Evolutionary conservation across 1,140 invertebrate genomes (phyloP), one percentile per base, ranked within the genome.

Genomic region (Microplitis mediator): DNA sequence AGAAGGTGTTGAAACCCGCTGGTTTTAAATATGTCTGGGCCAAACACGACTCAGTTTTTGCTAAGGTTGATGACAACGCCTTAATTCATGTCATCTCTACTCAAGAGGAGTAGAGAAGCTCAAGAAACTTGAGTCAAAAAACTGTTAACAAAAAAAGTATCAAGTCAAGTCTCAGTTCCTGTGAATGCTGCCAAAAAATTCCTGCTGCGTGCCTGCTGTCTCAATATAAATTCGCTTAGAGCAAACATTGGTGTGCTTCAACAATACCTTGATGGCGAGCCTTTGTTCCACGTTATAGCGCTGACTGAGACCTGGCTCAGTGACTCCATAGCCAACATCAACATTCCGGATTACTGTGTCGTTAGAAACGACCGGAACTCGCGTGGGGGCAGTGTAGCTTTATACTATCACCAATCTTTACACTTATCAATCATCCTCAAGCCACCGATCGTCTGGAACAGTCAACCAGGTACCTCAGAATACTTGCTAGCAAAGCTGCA

Each of bases 281-380:
- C n/a, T n/a, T n/a, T n/a, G n/a, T n/a, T n/a, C n/a, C n/a, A n/a
- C 34, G 16, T 60, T 9, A 72, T 72, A 6, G 31, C 50, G 14
- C 14, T 72, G 9, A 63, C 70, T 13, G 70, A 72, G 32, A 65
- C 70, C n/a, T 65, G 63, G 70, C 51, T 72, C 13, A 16, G 5
- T 6, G 45, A 50, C 2, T 8, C 45, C 4, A 65, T 72, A 2
- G 31, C 70, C 14, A 62, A 72, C 13, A 50, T 51, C 34, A n/a
- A 39, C 5, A 13, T 74, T n/a, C 4, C 11, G 0, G 61, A 52
- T 11, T 74, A 74, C 39, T 14, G 8, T 4, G 11, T 74, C 2
- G 39, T 66, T n/a, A 14, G 73, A 2, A 14, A 51, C 0, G 73
- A 74, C 35, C 3, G 73, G 2, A 62, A 39, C 14, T 14, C 11